phyloP scores from a whole-genome alignment of 1,140 invertebrate species.

The Pomacea maculata region DNA sequence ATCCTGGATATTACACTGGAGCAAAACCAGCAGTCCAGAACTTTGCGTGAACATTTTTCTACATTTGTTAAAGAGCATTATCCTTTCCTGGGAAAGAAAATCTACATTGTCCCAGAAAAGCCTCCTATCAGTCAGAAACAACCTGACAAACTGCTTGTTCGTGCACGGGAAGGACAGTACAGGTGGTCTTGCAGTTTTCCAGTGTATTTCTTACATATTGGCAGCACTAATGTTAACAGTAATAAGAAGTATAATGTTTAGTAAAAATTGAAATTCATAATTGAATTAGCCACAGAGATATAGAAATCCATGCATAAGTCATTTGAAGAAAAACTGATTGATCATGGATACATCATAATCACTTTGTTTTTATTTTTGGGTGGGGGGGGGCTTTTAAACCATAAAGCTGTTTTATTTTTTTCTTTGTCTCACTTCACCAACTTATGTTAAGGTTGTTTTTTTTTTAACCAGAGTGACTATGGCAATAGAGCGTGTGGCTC shows the following conservation, averaged over 20 bases:
- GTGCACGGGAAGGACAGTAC: constrained; percentile 12
- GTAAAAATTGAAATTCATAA: neutral
- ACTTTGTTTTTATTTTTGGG: neutral
- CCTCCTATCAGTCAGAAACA: constrained; percentile 14
- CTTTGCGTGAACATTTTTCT: neutral
- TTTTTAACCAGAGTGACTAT: neutral
- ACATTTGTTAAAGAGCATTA: neutral
- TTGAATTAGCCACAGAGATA: neutral
- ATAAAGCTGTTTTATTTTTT: neutral
- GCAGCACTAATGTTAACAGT: neutral
- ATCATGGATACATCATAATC: neutral
- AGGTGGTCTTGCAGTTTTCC: neutral
- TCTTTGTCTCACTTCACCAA: neutral
- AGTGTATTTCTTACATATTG: neutral
- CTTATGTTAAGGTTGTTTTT: neutral
- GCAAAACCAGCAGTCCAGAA: neutral
- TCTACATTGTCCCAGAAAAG: constrained; percentile 11
- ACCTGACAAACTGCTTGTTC: constrained; percentile 18
- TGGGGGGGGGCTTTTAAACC: neutral
- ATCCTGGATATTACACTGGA: constrained; percentile 2
- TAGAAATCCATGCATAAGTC: neutral
- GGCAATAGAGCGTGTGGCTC: constrained; percentile 11
- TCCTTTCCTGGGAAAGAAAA: neutral
- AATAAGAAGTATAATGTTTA: neutral
- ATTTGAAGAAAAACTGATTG: neutral